Percentiles rank a stretch among this genome's conserved stretches.
phyloP scores from a whole-genome alignment of 2,888 invertebrate genomes.

The Trichopoda pennipes region DNA sequence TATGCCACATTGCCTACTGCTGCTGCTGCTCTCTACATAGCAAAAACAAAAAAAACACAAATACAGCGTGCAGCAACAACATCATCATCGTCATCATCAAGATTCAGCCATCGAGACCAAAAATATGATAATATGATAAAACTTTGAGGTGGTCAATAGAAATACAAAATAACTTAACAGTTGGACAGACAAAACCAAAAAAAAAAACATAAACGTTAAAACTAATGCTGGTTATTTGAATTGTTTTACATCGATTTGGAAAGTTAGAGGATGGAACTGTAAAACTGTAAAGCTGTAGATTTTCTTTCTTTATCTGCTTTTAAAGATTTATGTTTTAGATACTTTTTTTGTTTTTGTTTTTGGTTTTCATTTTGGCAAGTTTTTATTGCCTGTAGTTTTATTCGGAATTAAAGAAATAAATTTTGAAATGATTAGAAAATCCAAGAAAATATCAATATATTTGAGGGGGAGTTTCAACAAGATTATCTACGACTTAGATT shows the following conservation, averaged over 20 bases:
- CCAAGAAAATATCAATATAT: slow-evolving; percentile 36
- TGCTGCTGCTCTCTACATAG: slow-evolving; percentile 4
- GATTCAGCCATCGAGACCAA: slow-evolving; percentile 41
- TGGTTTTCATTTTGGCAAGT: neutral
- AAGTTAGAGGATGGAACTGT: slow-evolving; percentile 64
- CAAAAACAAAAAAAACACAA: neutral
- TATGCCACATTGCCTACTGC: slow-evolving; percentile 38
- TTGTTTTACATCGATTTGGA: slow-evolving; percentile 60
- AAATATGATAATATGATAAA: slow-evolving; percentile 68
- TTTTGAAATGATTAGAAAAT: slow-evolving; percentile 56
- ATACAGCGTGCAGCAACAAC: neutral
- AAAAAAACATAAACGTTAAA: neutral
- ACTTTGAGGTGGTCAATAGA: slow-evolving; percentile 67
- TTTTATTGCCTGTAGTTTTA: slow-evolving; percentile 11
- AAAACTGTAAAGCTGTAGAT: slow-evolving; percentile 56
- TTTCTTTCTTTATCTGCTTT: slow-evolving; percentile 49
- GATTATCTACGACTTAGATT: slow-evolving; percentile 55
- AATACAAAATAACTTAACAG: slow-evolving; percentile 43
- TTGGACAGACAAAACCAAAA: neutral
- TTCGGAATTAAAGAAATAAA: slow-evolving; percentile 23
- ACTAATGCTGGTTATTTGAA: slow-evolving; percentile 51
- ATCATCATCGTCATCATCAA: slow-evolving; percentile 2
- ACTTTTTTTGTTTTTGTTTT: neutral
- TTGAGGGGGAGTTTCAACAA: slow-evolving; percentile 26
- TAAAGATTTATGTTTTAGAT: slow-evolving; percentile 52